phyloP scores from a whole-genome alignment of 1,140 invertebrate genomes.

The Anastrepha obliqua region DNA sequence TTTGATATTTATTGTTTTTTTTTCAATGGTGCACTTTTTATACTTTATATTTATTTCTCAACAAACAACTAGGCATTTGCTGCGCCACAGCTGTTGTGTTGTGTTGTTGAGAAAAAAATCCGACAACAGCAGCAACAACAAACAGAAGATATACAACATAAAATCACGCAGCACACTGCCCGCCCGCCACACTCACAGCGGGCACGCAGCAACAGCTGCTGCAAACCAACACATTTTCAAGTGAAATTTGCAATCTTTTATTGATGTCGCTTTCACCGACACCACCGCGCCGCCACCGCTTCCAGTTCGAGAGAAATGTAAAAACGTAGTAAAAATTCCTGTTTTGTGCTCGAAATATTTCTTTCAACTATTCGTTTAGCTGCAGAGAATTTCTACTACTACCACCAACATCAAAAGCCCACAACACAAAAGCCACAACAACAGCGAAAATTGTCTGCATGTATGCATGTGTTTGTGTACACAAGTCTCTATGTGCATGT shows the following conservation, averaged over 20 bases:
- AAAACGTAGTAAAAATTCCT: slow-evolving; percentile 10
- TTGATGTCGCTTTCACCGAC: not conserved
- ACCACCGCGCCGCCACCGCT: not conserved
- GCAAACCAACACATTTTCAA: slow-evolving; percentile 18
- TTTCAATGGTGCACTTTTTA: too few relatives aligned
- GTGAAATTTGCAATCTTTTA: slow-evolving; percentile 47
- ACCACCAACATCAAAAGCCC: not conserved
- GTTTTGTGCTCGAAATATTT: slow-evolving; percentile 47
- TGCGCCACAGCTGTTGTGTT: not conserved
- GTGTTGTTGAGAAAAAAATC: too few relatives aligned
- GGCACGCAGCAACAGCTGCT: not conserved
- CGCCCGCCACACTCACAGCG: not conserved
- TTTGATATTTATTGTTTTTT: not conserved
- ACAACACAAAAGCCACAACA: not conserved
- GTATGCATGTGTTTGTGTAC: not conserved
- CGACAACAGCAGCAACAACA: not conserved
- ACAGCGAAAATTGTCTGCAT: not conserved
- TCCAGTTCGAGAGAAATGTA: not conserved
- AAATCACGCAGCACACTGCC: not conserved
- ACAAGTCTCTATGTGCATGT: not conserved
- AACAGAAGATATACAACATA: not conserved
- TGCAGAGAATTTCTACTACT: not conserved
- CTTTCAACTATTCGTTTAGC: slow-evolving; percentile 47
- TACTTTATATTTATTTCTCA: too few relatives aligned
- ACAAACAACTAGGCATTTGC: too few relatives aligned